phyloP scores from a whole-genome alignment of 2,888 invertebrate species.

The Lasioglossum zephyrum region DNA sequence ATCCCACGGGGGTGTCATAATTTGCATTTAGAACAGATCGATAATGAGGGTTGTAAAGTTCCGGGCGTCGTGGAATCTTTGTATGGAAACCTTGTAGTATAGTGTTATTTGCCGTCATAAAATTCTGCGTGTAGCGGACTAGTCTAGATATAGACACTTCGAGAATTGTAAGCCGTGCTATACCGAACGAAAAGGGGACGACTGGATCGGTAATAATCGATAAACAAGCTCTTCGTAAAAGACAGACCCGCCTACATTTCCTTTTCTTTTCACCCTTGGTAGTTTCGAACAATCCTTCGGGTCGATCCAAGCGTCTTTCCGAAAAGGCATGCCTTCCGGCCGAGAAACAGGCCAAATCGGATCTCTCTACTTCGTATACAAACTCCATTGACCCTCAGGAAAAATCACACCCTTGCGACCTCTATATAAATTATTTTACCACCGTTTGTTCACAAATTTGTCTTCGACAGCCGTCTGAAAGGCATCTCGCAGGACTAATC shows the following conservation, averaged over 20 bases:
- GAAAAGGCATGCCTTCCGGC: conserved; percentile 28
- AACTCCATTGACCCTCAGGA: background rate
- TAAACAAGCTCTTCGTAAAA: conserved; percentile 75
- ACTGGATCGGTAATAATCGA: conserved; percentile 81
- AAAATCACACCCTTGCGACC: background rate
- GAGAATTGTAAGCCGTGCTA: conserved; percentile 53
- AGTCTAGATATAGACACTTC: conserved; percentile 3
- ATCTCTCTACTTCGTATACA: background rate
- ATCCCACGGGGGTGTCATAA: background rate
- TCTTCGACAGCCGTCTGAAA: background rate
- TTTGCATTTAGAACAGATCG: too few relatives aligned
- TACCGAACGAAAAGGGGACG: conserved; percentile 75
- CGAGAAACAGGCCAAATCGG: conserved; percentile 25
- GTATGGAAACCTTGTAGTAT: background rate
- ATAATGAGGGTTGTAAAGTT: conserved; percentile 15
- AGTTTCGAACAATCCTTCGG: conserved; percentile 52
- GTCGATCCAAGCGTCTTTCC: conserved; percentile 41
- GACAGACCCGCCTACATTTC: conserved; percentile 27
- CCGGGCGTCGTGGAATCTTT: conserved; percentile 18
- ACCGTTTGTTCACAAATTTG: background rate
- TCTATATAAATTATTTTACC: background rate
- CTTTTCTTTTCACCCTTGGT: conserved; percentile 30
- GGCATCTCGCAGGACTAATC: background rate
- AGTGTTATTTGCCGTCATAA: conserved; percentile 66
- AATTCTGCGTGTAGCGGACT: conserved; percentile 60